Conservation (phyloP, 2,797 vertebrate species). For the Syngnathus acus region DNA sequence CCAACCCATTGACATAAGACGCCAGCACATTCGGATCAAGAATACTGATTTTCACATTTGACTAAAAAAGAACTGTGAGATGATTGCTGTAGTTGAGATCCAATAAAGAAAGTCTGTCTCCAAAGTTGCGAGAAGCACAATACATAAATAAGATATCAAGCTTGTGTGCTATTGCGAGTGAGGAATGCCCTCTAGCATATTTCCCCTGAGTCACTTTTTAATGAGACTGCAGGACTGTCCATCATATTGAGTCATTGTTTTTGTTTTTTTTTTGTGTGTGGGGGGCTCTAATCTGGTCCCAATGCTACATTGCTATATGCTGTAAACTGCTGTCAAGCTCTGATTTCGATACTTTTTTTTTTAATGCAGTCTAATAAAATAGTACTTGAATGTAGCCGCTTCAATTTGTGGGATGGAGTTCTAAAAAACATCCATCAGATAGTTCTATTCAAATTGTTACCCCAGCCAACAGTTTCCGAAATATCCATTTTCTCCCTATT, state of each 20-base stretch:
- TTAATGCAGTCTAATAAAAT: neutral
- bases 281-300: constrained; percentile 8
- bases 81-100: neutral
- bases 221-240: constrained; percentile 44
- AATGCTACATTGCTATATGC: constrained; percentile 14
- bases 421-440: neutral
- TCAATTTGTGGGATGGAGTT: neutral
- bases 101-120: neutral
- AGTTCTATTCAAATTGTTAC: too few species aligned
- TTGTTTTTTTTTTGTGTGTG: constrained; percentile 19
- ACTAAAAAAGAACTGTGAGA: neutral
- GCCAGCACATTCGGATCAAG: neutral
- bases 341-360: neutral
- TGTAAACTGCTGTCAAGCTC: constrained; percentile 17
- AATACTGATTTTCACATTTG: neutral
- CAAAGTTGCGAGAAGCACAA: constrained; percentile 14
- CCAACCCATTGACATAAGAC: constrained; percentile 7
- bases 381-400: neutral
- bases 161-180: constrained; percentile 20
- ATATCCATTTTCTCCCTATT: too few species aligned
- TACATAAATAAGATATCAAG: constrained; percentile 11
- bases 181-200: constrained; percentile 37
- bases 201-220: constrained; percentile 45
- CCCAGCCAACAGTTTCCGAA: too few species aligned
- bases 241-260: constrained; percentile 43